Percentiles rank a stretch among this genome's conserved stretches.
Evolutionary conservation across 2,888 invertebrate genomes (phyloP).

Genomic region (Onchidella celtica): DNA sequence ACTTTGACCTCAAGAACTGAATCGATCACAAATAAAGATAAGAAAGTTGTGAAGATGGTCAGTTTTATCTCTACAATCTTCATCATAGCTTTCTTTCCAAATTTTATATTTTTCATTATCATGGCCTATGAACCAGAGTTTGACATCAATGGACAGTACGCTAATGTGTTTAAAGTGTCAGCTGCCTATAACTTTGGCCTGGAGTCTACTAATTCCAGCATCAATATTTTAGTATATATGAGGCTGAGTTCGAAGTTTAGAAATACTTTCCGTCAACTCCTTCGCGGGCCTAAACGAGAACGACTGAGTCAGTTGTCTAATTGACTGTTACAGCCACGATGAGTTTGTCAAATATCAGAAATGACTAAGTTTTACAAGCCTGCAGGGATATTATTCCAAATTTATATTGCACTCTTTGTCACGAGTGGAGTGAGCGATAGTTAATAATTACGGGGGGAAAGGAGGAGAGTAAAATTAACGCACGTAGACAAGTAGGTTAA

Average conservation of each 20-base stretch:
- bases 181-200: background rate
- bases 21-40: background rate
- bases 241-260: background rate
- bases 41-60: background rate
- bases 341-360: too few relatives aligned
- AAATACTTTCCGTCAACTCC: too few relatives aligned
- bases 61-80: background rate
- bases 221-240: constrained; percentile 13
- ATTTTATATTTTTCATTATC: background rate
- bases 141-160: background rate
- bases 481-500: too few relatives aligned
- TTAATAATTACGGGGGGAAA: too few relatives aligned
- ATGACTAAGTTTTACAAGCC: too few relatives aligned
- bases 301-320: too few relatives aligned
- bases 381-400: too few relatives aligned
- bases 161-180: constrained; percentile 1
- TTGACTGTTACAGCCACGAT: too few relatives aligned
- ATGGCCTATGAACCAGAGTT: background rate
- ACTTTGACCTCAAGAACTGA: background rate
- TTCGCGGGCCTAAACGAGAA: too few relatives aligned
- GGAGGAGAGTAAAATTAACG: too few relatives aligned
- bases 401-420: too few relatives aligned
- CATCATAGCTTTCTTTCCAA: background rate
- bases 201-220: background rate
- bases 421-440: too few relatives aligned